Base-by-base conservation (phyloP, 2,888 invertebrate genomes). In the Bellardia bayeri region DNA sequence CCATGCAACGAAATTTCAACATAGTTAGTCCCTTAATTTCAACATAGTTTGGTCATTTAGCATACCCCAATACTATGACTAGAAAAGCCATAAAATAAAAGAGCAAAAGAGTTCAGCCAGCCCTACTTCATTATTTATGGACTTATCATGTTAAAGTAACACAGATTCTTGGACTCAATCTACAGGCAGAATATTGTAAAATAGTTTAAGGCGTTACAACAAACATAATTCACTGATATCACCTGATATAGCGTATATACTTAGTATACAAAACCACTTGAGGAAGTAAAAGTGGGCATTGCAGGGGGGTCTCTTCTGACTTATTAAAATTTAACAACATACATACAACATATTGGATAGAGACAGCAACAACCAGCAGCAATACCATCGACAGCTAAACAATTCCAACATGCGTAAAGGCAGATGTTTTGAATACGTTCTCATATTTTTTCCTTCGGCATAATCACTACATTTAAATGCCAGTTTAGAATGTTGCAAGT, bases 401-500 rank as follows among this genome's bases (percentile, higher is more conserved):
- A 68, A 45, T 72, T 56, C 11, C 33, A 23, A 16, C 6, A 58
- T 82, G 76, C 72, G 78, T 81, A 61, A 80, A 68, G 30, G 69
- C 51, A 78, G 13, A 72, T 58, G 30, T 33, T 68, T 66, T 45
- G 14, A 63, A 71, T 45, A 13, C 9, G n/a, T 45, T 30, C 13
- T 23, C 30, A n/a, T 8, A 16, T n/a, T 51, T n/a, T 49, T 58
- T 37, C 54, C 33, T 61, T 68, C 9, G 23, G 30, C 58, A 78
- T 84, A 78, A 82, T 82, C 85, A 87, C 85, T 56, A 64, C 82
- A 87, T 85, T 78, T 64, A 82, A 87, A 85, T 75, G 74, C 64
- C 82, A 87, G 82, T 82, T 87, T 85, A 74, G 51, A 68, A 87
- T 87, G 74, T 71, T 85, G 75, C 72, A 81, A 85, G 54, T 72